A percentile compares a stretch with the other conserved stretches of the same genome.
Conservation (phyloP, 1,140 invertebrate genomes). For the Helicoverpa zea region DNA sequence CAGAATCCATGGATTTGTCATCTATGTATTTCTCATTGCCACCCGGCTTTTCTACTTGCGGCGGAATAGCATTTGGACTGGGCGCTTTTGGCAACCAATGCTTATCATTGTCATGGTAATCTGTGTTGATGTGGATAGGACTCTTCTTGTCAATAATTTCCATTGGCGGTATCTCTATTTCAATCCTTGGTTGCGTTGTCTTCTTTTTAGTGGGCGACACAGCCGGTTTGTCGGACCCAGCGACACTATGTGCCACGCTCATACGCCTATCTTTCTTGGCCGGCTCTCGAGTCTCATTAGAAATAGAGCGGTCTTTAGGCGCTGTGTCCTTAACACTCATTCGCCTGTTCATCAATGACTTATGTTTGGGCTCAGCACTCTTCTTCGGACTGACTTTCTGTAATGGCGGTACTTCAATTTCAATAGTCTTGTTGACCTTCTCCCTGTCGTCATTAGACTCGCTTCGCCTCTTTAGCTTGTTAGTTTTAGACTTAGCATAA, state of each 20-base stretch:
- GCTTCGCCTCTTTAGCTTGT: constrained; percentile 60
- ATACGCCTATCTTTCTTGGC: constrained; percentile 60
- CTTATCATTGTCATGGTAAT: constrained; percentile 71
- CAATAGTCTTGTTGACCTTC: constrained; percentile 57
- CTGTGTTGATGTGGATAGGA: constrained; percentile 61
- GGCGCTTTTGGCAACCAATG: constrained; percentile 77
- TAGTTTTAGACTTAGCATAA: constrained; percentile 62
- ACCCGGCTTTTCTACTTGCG: constrained; percentile 77
- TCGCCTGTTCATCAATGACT: constrained; percentile 64
- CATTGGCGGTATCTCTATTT: constrained; percentile 40
- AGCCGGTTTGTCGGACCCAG: constrained; percentile 46
- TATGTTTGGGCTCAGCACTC: constrained; percentile 68
- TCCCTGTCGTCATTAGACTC: constrained; percentile 69
- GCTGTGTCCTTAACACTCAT: constrained; percentile 69
- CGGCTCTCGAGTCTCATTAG: constrained; percentile 56
- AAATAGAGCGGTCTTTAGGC: constrained; percentile 24
- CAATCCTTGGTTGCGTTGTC: constrained; percentile 35
- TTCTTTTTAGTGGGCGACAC: constrained; percentile 68
- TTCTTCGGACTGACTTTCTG: constrained; percentile 72
- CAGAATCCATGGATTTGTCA: constrained; percentile 80
- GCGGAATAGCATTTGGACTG: constrained; percentile 73
- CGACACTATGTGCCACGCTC: constrained; percentile 60
- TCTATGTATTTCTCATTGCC: constrained; percentile 82
- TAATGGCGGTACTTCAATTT: constrained; percentile 49
- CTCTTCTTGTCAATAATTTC: constrained; percentile 63